A percentile compares a stretch with the other conserved stretches of the same genome.
Conservation (phyloP, 2,888 invertebrate species). For the Tenthredo livida region DNA sequence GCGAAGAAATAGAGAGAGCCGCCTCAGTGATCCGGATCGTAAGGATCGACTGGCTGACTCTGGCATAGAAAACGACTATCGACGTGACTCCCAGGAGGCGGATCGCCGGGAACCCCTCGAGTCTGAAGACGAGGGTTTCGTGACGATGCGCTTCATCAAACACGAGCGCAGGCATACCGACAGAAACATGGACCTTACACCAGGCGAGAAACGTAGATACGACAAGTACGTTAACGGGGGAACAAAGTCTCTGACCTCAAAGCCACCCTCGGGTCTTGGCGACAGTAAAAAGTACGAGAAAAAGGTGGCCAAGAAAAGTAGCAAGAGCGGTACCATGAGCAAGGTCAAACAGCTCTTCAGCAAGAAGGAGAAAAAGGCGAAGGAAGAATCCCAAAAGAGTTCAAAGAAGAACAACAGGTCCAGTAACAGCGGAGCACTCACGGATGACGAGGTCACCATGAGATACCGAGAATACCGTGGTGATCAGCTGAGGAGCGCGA, state of each 20-base stretch:
- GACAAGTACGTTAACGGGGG: constrained; percentile 67
- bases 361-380: constrained; percentile 85
- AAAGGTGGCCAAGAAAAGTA: constrained; percentile 73
- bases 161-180: constrained; percentile 88
- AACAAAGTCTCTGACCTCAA: constrained; percentile 67
- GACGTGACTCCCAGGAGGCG: constrained; percentile 82
- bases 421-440: constrained; percentile 71
- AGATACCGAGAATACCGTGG: constrained; percentile 75
- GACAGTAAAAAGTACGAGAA: constrained; percentile 74
- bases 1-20: constrained; percentile 70
- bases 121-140: constrained; percentile 87
- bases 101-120: constrained; percentile 77
- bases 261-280: constrained; percentile 71
- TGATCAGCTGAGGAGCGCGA: constrained; percentile 73
- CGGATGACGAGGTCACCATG: constrained; percentile 75
- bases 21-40: constrained; percentile 78
- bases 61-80: constrained; percentile 90
- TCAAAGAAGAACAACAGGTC: constrained; percentile 64
- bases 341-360: constrained; percentile 89
- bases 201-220: constrained; percentile 72
- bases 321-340: constrained; percentile 75
- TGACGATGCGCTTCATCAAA: constrained; percentile 85
- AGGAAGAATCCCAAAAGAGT: constrained; percentile 78
- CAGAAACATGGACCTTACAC: constrained; percentile 78
- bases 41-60: constrained; percentile 87